A percentile compares a stretch with the other conserved stretches of the same genome.
Conservation (phyloP, 2,797 vertebrate genomes). For the Neosilurus mollespiculum region DNA sequence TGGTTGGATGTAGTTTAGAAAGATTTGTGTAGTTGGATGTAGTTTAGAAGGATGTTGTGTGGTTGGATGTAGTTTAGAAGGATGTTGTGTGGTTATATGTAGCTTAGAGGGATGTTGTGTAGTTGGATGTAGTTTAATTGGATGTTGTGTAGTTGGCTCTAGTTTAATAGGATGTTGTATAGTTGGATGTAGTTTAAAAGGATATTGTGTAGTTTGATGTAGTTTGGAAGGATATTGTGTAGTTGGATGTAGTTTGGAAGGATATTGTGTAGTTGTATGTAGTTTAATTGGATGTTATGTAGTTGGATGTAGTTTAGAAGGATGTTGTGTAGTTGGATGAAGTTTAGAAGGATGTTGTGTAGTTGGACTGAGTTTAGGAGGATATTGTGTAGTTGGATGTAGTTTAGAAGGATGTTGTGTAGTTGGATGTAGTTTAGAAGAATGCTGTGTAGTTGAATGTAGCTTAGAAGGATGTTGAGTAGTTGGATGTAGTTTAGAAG, state of each 20-base stretch:
- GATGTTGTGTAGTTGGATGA: background rate
- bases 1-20: background rate
- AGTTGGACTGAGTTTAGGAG: no score
- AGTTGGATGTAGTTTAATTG: background rate
- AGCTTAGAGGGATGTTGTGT: background rate
- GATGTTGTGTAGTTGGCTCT: background rate
- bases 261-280: background rate
- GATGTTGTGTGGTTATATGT: background rate
- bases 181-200: no score
- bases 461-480: background rate
- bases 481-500: background rate
- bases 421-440: no score
- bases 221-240: background rate
- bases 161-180: no score
- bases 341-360: background rate
- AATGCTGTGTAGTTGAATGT: no score
- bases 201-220: background rate
- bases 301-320: background rate
- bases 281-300: no score
- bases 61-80: background rate
- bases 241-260: background rate
- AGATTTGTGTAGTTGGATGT: no score
- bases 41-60: background rate
- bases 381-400: background rate
- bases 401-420: background rate